Percentiles rank a stretch among this genome's conserved stretches.
These are phyloP conservation scores for Paramuricea clavata DNA, from an alignment of 92 coral and sea anemone species.

Conservation along the genomic window DNA sequence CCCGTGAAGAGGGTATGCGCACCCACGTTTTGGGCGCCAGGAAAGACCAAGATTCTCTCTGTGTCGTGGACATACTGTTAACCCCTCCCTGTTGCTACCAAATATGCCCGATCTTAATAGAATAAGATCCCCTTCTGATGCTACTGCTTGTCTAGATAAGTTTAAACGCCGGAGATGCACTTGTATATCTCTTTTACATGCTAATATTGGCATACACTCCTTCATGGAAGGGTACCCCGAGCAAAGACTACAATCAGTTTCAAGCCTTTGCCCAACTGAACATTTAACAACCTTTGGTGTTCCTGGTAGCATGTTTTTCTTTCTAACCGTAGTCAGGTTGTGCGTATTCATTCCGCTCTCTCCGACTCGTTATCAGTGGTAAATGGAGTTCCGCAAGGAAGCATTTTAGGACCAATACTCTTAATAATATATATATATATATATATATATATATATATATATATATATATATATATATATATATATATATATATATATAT, in stretches of 20 bases:
- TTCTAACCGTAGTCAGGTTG: too few species aligned
- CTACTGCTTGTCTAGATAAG: conserved; percentile 31
- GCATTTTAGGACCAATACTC: too few species aligned
- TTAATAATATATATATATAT: too few species aligned
- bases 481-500: too few species aligned
- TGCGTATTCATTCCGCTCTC: too few species aligned
- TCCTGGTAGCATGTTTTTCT: conserved; percentile 24
- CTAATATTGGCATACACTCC: conserved; percentile 42
- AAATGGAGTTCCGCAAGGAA: too few species aligned
- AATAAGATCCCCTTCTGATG: conserved; percentile 53
- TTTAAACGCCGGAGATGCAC: conserved; percentile 13
- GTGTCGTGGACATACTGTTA: conserved; percentile 62
- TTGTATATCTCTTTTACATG: conserved; percentile 52
- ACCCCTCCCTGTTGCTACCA: background rate
- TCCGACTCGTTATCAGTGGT: too few species aligned
- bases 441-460: too few species aligned
- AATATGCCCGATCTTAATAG: conserved; percentile 49
- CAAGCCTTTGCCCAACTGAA: conserved; percentile 31
- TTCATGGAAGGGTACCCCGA: conserved; percentile 48
- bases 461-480: too few species aligned
- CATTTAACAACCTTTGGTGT: conserved; percentile 52
- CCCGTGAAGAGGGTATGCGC: conserved; percentile 43
- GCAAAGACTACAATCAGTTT: conserved; percentile 57
- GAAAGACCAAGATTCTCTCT: conserved; percentile 59
- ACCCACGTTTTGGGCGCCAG: conserved; percentile 51